phyloP scores from a whole-genome alignment of 2,113 vertebrate species.

The Prunella himalayana region DNA sequence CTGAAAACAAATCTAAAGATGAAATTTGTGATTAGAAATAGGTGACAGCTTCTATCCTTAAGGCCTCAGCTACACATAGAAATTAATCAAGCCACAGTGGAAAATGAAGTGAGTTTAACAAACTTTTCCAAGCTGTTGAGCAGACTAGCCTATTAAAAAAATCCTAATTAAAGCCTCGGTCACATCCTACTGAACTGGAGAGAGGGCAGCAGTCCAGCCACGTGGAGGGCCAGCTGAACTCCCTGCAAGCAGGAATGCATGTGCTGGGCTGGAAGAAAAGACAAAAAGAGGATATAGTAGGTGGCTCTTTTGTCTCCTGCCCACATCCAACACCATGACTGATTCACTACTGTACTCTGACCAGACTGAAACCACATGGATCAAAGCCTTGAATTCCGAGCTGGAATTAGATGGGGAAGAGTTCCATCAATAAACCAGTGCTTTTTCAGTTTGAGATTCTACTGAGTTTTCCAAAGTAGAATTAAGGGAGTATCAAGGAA shows the following conservation, averaged over 20 bases:
- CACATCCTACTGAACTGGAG: constrained; percentile 14
- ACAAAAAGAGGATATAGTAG: background rate
- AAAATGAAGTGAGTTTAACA: background rate
- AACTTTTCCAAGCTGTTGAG: constrained; percentile 6
- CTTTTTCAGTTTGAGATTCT: background rate
- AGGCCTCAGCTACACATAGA: background rate
- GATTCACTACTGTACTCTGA: background rate
- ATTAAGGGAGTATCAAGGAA: background rate
- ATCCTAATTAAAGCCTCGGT: background rate
- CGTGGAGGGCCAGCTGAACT: background rate
- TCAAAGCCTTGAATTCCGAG: background rate
- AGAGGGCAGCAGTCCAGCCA: background rate
- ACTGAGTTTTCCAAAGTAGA: constrained; percentile 17
- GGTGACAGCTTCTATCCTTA: background rate
- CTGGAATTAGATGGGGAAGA: background rate
- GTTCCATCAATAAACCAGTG: background rate
- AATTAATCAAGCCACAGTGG: background rate
- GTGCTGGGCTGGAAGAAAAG: background rate
- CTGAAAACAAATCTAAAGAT: background rate
- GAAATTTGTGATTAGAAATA: background rate
- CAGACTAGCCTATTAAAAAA: background rate
- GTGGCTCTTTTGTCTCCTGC: background rate
- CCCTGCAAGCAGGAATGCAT: background rate
- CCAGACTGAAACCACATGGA: background rate
- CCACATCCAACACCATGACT: background rate